Base-by-base conservation (phyloP, 2,888 invertebrate species). In the Pinctada fucata region DNA sequence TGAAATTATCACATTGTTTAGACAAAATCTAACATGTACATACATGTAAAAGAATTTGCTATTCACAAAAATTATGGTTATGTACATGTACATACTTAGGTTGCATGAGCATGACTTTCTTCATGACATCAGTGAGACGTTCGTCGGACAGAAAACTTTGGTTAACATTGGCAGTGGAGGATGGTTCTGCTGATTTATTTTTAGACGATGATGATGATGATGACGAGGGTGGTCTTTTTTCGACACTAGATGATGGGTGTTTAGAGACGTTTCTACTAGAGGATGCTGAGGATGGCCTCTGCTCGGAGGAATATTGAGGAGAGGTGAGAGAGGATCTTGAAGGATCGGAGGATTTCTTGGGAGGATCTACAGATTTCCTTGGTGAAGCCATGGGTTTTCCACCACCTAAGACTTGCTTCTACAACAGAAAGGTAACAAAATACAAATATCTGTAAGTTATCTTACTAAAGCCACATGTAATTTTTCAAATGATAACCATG, bases 51-150 rank as follows among this genome's bases (percentile, higher is more conserved):
- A 31, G 31, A 1, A 31, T 31, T 31, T 31, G 31, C 0, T 31
- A 31, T 31, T 31, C 31, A 31, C 31, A 31, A 31, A 31, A 31
- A 31, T 31, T 31, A 31, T 31, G 31, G n/a, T n/a, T 31, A 31
- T 31, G 31, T 0, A 1, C 1, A 31, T 31, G 31, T 31, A 31
- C 87, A 82, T 83, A 91, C 91, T 87, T 90, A 8, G 90, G 86
- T 68, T 88, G 88, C 86, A 91, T 90, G 63, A 86, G 83, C 3
- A 91, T 81, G 8, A 91, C 91, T 78, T 88, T 88, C 47, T 88
- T 83, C 81, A 90, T 88, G 49, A 91, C 88, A 51, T 87, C 83
- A 50, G 85, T 82, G 50, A 89, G 83, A 72, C 84, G 86, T 70
- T 87, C 79, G 65, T 81, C 73, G 13, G 76, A 70, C 69, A 81